phyloP scores from a whole-genome alignment of 2,888 invertebrate genomes.

The Scotopteryx bipunctaria region DNA sequence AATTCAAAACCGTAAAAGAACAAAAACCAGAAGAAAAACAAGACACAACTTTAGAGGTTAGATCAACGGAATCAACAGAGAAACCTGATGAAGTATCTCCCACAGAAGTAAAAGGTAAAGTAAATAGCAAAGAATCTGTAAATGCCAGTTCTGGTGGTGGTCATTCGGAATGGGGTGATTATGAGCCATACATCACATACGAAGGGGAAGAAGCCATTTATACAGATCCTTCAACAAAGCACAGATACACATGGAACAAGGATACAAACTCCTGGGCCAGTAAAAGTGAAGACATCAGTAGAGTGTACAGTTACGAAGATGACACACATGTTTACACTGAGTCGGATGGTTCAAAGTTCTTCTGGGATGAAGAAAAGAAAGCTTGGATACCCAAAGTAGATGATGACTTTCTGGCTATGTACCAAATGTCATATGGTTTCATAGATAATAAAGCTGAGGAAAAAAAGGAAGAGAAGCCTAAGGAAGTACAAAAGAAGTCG shows the following conservation, averaged over 20 bases:
- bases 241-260: conserved; percentile 86
- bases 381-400: conserved; percentile 99
- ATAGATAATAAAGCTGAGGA: conserved; percentile 82
- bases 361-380: conserved; percentile 95
- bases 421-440: conserved; percentile 97
- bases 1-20: background rate
- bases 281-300: conserved; percentile 60
- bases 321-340: conserved; percentile 92
- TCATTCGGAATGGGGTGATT: conserved; percentile 62
- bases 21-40: conserved; percentile 12
- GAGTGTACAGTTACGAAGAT: conserved; percentile 88
- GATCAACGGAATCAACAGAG: conserved; percentile 1
- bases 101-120: background rate
- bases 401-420: conserved; percentile 97
- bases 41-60: conserved; percentile 19
- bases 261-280: conserved; percentile 78
- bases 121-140: conserved; percentile 5
- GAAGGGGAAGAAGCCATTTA: conserved; percentile 88
- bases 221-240: conserved; percentile 87
- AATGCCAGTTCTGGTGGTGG: conserved; percentile 20
- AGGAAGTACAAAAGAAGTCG: conserved; percentile 51
- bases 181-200: conserved; percentile 86
- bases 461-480: conserved; percentile 56
- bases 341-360: conserved; percentile 93
- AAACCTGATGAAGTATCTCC: conserved; percentile 2